These are phyloP conservation scores for Steromphala cineraria DNA, from an alignment of 2,888 invertebrate genomes.

Conservation along the genomic window DNA sequence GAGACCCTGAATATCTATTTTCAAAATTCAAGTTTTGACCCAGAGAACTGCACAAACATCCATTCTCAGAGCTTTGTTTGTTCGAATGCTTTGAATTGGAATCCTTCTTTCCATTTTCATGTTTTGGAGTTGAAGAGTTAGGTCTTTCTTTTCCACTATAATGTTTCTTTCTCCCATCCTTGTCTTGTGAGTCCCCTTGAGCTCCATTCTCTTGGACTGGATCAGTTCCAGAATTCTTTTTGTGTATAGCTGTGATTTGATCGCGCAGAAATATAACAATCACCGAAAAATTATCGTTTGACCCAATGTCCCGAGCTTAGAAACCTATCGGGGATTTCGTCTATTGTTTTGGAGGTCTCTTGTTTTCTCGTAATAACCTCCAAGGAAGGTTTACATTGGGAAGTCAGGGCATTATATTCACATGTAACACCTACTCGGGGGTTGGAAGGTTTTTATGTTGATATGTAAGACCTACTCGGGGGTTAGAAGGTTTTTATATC, in stretches of 20 bases:
- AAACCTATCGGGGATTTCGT: too few relatives aligned
- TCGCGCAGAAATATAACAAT: slow-evolving; percentile 87
- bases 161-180: background rate
- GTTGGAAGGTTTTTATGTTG: too few relatives aligned
- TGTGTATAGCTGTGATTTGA: slow-evolving; percentile 14
- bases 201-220: background rate
- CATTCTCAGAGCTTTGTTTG: background rate
- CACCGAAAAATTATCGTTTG: slow-evolving; percentile 92
- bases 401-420: too few relatives aligned
- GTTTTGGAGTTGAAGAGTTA: background rate
- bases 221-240: background rate
- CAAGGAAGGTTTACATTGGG: too few relatives aligned
- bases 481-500: too few relatives aligned
- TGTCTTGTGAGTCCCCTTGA: background rate
- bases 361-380: too few relatives aligned
- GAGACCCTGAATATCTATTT: too few relatives aligned
- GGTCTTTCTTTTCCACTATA: background rate
- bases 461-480: too few relatives aligned
- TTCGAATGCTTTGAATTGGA: background rate
- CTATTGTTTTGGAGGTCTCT: too few relatives aligned
- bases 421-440: too few relatives aligned
- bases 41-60: too few relatives aligned
- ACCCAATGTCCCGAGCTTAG: slow-evolving; percentile 87
- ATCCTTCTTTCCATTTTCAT: background rate
- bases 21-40: too few relatives aligned